Evolutionary conservation across 2,113 vertebrate genomes (phyloP), one percentile per base, ranked within the genome.

Genomic region (Peromyscus polionotus): DNA sequence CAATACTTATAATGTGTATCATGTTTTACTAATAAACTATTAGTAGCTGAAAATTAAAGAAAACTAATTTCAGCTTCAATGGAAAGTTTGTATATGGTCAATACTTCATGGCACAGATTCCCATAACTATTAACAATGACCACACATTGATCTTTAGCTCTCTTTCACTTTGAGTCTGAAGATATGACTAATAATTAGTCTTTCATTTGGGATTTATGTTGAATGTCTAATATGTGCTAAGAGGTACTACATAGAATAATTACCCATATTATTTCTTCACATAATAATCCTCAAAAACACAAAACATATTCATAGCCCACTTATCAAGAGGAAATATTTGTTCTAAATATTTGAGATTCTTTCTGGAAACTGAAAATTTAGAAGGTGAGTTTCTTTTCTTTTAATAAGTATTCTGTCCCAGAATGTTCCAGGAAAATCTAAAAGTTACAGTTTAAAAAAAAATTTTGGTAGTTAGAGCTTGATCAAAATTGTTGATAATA

Each of bases 41-140:
- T 48, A 90, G 51, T 81, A 88, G 67, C 19, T 93, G 14, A 90
- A 98, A 94, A 86, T 54, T 68, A 72, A 93, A 92, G 22, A 94
- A 95, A 95, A 77, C 10, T 57, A 51, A 79, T 10, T 63, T 92
- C 67, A 81, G 81, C 45, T 94, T 88, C 80, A 79, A 81, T 20
- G 88, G 57, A 93, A 91, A 77, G 45, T 61, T 79, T 84, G 84
- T 24, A 85, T 36, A 65, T 36, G 1, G 9, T 85, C 73, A 48
- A 0, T 39, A 92, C 5, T 54, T 94, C 3, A 42, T 88, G 28
- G 68, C 17, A 88, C 19, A 72, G 7, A 5, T 94, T 24, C 70
- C 51, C 13, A 88, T 1, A 91, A 72, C 68, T 28, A 94, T 51
- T 51, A 80, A 42, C n/a, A 92, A 72, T 33, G 91, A 75, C 72